Conservation (phyloP, 2,888 invertebrate genomes). For the Neuroscelio doddi region DNA sequence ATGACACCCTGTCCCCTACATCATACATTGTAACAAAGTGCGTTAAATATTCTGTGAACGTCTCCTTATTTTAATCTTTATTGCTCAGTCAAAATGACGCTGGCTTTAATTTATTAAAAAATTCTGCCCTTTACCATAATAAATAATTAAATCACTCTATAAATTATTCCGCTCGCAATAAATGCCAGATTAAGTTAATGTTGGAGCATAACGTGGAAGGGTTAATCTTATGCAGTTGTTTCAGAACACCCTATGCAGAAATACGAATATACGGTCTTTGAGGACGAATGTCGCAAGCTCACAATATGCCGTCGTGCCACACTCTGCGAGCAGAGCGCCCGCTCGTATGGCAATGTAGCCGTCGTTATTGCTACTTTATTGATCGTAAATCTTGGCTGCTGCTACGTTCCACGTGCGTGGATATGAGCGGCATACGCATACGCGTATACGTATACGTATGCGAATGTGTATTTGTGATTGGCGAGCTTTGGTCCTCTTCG, state of each 20-base stretch:
- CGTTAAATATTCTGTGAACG: too few species aligned
- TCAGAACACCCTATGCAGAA: conserved; percentile 10
- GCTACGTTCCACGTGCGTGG: conserved; percentile 23
- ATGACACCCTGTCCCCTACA: too few species aligned
- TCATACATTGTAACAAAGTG: too few species aligned
- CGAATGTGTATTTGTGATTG: conserved; percentile 8
- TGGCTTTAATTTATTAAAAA: too few species aligned
- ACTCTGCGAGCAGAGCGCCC: background rate
- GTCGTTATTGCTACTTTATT: conserved; percentile 45
- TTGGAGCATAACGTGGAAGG: too few species aligned
- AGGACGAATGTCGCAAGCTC: conserved; percentile 30
- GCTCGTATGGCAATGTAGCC: conserved; percentile 24
- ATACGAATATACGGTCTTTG: conserved; percentile 26
- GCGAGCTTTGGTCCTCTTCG: conserved; percentile 24
- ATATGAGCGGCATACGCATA: conserved; percentile 11
- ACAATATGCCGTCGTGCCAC: conserved; percentile 22
- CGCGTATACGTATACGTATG: too few species aligned
- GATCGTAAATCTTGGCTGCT: conserved; percentile 38
- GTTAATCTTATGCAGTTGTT: conserved; percentile 12
- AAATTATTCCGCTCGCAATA: too few species aligned
- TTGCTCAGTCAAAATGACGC: too few species aligned
- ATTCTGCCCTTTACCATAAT: too few species aligned
- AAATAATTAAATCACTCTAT: too few species aligned
- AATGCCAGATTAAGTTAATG: too few species aligned
- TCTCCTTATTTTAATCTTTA: too few species aligned